These are phyloP conservation scores for Emberiza fucata DNA, from an alignment of 2,113 vertebrate genomes.

Conservation along the genomic window DNA sequence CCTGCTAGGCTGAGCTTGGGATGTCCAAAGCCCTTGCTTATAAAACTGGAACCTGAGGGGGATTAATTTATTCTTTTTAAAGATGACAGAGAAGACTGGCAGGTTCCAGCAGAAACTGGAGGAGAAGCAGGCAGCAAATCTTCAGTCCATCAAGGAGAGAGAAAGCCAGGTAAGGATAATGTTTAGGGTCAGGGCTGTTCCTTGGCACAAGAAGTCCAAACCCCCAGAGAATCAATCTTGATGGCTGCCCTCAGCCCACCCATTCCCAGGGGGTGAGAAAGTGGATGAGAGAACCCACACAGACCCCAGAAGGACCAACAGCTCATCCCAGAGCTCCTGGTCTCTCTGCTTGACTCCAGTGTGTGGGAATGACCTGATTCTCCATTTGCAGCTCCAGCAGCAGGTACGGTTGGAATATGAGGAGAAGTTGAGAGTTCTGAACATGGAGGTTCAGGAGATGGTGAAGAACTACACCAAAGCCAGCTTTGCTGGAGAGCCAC, in stretches of 20 bases:
- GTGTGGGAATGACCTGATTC: neutral
- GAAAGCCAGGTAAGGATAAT: slow-evolving; percentile 80
- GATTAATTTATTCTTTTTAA: neutral
- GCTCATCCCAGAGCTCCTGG: neutral
- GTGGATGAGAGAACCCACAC: neutral
- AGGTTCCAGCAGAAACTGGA: slow-evolving; percentile 81
- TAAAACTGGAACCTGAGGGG: neutral
- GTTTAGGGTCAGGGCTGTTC: neutral
- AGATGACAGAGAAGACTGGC: slow-evolving; percentile 77
- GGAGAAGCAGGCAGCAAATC: slow-evolving; percentile 83
- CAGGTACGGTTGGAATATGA: slow-evolving; percentile 76
- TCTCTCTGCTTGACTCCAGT: neutral
- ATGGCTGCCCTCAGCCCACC: neutral
- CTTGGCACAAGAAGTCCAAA: neutral
- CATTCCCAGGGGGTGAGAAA: neutral
- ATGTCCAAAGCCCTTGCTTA: neutral
- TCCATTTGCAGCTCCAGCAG: slow-evolving; percentile 79
- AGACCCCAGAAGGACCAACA: too few relatives aligned
- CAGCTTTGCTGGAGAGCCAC: slow-evolving; percentile 70
- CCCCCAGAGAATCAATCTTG: neutral
- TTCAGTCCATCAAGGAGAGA: slow-evolving; percentile 82
- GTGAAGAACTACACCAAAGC: slow-evolving; percentile 73
- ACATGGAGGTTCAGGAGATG: slow-evolving; percentile 73
- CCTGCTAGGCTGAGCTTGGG: neutral
- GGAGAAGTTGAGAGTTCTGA: slow-evolving; percentile 76